These are phyloP conservation scores for Ispidina lecontei DNA, from an alignment of 2,797 vertebrate species.

Conservation along the genomic window DNA sequence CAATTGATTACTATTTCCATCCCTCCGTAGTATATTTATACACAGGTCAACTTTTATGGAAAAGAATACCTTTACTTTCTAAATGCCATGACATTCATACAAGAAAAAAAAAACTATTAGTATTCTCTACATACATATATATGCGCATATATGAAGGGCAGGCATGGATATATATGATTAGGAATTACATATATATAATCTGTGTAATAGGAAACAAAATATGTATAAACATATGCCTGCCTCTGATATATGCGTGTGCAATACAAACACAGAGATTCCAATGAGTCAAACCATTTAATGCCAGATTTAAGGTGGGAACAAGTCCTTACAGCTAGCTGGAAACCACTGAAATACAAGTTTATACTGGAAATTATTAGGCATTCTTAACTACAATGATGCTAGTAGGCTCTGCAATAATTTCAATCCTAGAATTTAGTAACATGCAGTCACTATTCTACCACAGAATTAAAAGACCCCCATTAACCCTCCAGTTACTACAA, in stretches of 20 bases:
- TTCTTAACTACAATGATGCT: background rate
- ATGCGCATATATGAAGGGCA: background rate
- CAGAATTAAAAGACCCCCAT: conserved; percentile 42
- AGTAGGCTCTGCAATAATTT: background rate
- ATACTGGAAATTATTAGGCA: background rate
- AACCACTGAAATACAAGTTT: background rate
- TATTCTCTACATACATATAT: background rate
- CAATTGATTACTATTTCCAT: background rate
- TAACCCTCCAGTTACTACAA: conserved; percentile 31
- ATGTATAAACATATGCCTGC: background rate
- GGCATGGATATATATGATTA: background rate
- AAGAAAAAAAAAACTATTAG: background rate
- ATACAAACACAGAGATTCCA: background rate
- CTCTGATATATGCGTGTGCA: background rate
- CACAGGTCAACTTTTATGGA: background rate
- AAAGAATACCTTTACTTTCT: background rate
- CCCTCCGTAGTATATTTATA: background rate
- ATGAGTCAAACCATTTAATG: background rate
- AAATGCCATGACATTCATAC: background rate
- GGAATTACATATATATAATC: background rate
- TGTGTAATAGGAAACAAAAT: background rate
- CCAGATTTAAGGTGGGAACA: background rate
- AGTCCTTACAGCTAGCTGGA: background rate
- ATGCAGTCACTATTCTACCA: conserved; percentile 11
- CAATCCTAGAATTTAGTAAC: conserved; percentile 13